A percentile compares a stretch with the other conserved stretches of the same genome.
phyloP scores from a whole-genome alignment of 2,113 vertebrate species.

The Clarias macrocephalus region DNA sequence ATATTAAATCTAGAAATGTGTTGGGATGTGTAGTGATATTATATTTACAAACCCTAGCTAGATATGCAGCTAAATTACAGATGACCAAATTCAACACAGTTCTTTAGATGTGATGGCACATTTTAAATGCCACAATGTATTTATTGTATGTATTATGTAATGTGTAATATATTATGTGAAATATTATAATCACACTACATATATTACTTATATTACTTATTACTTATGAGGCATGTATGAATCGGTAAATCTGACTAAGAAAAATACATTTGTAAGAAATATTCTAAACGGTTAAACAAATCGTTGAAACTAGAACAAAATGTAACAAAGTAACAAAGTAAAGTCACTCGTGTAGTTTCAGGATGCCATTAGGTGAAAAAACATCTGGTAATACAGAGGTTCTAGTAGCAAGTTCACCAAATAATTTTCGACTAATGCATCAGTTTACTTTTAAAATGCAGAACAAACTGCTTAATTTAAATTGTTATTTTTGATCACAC shows the following conservation, averaged over 20 bases:
- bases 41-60: not conserved
- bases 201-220: no score
- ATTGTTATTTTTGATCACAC: not conserved
- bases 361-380: not conserved
- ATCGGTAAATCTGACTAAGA: not conserved
- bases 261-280: not conserved
- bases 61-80: not conserved
- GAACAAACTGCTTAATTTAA: not conserved
- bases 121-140: not conserved
- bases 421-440: not conserved
- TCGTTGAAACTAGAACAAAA: not conserved
- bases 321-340: not conserved
- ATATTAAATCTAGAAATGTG: no score
- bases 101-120: not conserved
- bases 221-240: not conserved
- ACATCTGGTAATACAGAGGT: not conserved
- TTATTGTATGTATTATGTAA: not conserved
- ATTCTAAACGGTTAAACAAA: not conserved
- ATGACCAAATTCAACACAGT: not conserved
- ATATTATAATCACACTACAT: no score
- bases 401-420: not conserved
- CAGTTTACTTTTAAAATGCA: not conserved
- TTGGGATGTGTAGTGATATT: not conserved
- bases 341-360: not conserved
- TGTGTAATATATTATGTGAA: no score